Evolutionary conservation across 2,797 vertebrate genomes (phyloP).

Genomic region (Gastrophryne carolinensis): DNA sequence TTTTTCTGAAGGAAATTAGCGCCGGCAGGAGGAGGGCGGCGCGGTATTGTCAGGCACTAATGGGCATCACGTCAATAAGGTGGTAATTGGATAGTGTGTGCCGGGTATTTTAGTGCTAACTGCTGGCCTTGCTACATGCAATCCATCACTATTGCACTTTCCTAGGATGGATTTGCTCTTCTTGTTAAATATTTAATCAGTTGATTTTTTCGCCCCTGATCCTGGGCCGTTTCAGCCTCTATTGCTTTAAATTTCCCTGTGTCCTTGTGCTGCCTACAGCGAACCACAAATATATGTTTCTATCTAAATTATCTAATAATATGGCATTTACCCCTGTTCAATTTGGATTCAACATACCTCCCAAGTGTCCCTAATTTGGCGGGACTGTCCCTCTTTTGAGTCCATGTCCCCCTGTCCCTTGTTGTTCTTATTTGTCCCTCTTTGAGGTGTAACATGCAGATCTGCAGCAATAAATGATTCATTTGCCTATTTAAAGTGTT

Average conservation of each 20-base stretch:
- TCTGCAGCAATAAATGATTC: no score
- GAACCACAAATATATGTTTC: no score
- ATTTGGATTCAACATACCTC: no score
- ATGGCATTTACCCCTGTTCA: no score
- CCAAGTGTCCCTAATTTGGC: no score
- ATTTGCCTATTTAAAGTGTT: no score
- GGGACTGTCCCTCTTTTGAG: no score
- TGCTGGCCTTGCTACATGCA: conserved; percentile 64
- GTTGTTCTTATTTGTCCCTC: no score
- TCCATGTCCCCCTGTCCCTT: no score
- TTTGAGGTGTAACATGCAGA: no score
- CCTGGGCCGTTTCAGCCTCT: conserved; percentile 55
- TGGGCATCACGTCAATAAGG: conserved; percentile 77
- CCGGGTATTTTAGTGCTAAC: conserved; percentile 73
- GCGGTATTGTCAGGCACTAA: conserved; percentile 75
- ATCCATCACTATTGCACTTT: conserved; percentile 70
- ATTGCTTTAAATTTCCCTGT: conserved; percentile 26
- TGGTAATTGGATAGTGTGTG: conserved; percentile 74
- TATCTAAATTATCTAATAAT: no score
- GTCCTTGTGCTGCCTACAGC: conserved; percentile 39
- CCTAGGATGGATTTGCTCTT: conserved; percentile 65
- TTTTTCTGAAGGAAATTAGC: conserved; percentile 70
- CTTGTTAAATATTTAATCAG: conserved; percentile 79
- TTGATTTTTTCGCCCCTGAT: conserved; percentile 62
- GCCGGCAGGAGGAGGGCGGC: conserved; percentile 69